Percentiles rank a stretch among this genome's conserved stretches.
Evolutionary conservation across 92 coral and sea anemone genomes (phyloP).

Genomic region (Epizoanthus rinbou): DNA sequence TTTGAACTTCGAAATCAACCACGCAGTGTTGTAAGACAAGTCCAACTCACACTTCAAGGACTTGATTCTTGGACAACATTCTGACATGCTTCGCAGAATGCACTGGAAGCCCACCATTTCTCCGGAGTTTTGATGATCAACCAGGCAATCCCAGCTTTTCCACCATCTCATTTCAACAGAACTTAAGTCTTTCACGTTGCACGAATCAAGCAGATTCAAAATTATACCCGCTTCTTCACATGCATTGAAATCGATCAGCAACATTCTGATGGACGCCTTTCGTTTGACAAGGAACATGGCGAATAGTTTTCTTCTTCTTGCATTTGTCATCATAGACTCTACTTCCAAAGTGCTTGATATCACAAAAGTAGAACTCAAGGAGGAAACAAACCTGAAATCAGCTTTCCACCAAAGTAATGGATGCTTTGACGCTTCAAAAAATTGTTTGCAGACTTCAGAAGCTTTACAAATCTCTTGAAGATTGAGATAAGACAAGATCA

Average conservation of each 20-base stretch:
- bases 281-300: conserved; percentile 59
- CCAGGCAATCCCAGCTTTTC: conserved; percentile 7
- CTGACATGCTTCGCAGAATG: conserved; percentile 36
- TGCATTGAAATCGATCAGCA: conserved; percentile 48
- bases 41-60: conserved; percentile 56
- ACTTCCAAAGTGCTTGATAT: background rate
- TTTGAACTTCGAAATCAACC: conserved; percentile 46
- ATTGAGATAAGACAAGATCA: conserved; percentile 47
- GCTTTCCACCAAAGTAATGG: conserved; percentile 64
- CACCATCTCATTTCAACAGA: conserved; percentile 55
- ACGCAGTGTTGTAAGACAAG: conserved; percentile 53
- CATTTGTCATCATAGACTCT: conserved; percentile 19
- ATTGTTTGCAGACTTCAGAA: conserved; percentile 53
- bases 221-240: conserved; percentile 49
- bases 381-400: conserved; percentile 47
- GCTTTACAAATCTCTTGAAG: conserved; percentile 50
- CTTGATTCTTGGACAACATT: conserved; percentile 40
- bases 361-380: conserved; percentile 11
- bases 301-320: conserved; percentile 49
- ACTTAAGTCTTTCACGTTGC: conserved; percentile 54
- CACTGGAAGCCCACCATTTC: conserved; percentile 38
- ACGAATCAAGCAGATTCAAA: conserved; percentile 42
- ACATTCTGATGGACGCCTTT: conserved; percentile 54
- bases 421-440: conserved; percentile 52
- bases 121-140: background rate